Base-by-base conservation (phyloP, 1,140 invertebrate genomes). In the Hermetia illucens region DNA sequence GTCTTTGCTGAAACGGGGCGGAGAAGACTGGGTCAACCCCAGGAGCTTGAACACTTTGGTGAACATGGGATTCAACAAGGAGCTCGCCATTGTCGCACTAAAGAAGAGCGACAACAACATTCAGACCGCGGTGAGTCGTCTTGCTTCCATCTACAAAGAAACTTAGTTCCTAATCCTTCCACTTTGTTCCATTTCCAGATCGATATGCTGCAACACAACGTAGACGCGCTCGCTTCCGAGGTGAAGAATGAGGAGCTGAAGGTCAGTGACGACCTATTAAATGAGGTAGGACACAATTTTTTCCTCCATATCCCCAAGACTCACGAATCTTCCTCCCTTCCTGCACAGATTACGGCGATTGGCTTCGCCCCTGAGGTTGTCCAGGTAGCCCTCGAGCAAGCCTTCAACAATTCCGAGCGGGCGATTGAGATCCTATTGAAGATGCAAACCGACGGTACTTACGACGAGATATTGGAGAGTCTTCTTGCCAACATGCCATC, bases 41-140 rank as follows among this genome's bases (percentile, higher is more conserved):
- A 43, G 53, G 6, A 57, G 52, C 34, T 64, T 74, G 20, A 65
- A 71, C 44, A 68, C 67, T 33, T 44, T 82, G 17, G 58, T 68
- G 19, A 65, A 65, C 21, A 82, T 84, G 81, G 79, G 81, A 0
- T 84, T 66, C 61, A 46, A 64, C 8, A 62, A 64, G 3, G 57
- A 64, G 5, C 51, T 70, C 9, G 70, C 76, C 2, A 49, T 64
- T 1, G 44, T 60, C 8, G 79, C 80, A 1, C 53, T 85, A 15
- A 63, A 68, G 41, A 66, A 70, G 41, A 57, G 68, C 12, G 75
- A 83, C 46, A 84, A 84, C 61, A 64, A 77, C 51, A 63, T 79
- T 3, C 65, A 67, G 2, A 56, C 65, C 25, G 78, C 79, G 17
- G 63, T 84, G 27, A 68, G 76, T 41, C 62, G 76, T 37, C 65